Conservation (phyloP, 2,888 invertebrate genomes). For the Hyles lineata region DNA sequence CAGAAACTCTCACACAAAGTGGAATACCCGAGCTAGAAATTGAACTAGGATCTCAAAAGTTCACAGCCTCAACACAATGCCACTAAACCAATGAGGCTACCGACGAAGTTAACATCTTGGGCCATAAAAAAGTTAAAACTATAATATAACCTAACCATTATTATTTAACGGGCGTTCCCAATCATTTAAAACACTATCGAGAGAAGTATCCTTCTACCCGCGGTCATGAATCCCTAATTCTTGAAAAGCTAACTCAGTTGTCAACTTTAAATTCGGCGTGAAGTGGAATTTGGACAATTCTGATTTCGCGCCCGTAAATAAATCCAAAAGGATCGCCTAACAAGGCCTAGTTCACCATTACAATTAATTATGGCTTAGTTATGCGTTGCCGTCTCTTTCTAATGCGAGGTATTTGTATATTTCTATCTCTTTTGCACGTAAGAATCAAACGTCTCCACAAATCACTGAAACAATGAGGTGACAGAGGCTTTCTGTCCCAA, state of each 20-base stretch:
- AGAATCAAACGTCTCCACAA: conserved; percentile 60
- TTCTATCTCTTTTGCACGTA: conserved; percentile 35
- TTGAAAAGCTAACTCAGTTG: conserved; percentile 54
- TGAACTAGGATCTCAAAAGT: too few relatives aligned
- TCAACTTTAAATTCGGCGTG: conserved; percentile 71
- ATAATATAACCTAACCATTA: too few relatives aligned
- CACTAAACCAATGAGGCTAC: too few relatives aligned
- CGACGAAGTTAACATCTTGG: too few relatives aligned
- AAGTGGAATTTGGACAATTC: conserved; percentile 67
- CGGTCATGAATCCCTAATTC: conserved; percentile 11
- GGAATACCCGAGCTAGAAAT: too few relatives aligned
- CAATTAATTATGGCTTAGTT: conserved; percentile 67
- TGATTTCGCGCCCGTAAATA: conserved; percentile 47
- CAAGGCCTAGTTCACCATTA: conserved; percentile 68
- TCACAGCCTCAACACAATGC: too few relatives aligned
- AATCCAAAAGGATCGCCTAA: conserved; percentile 60
- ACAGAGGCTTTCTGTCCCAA: conserved; percentile 53
- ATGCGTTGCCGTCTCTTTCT: conserved; percentile 34
- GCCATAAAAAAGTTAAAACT: too few relatives aligned
- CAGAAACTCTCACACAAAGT: too few relatives aligned
- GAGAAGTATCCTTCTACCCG: too few relatives aligned
- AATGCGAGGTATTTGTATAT: neutral
- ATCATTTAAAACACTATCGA: neutral
- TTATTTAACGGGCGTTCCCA: neutral
- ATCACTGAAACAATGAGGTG: conserved; percentile 75